Percentiles rank a stretch among this genome's conserved stretches.
phyloP scores from a whole-genome alignment of 2,888 invertebrate genomes.

The Acanthopleura granulata region DNA sequence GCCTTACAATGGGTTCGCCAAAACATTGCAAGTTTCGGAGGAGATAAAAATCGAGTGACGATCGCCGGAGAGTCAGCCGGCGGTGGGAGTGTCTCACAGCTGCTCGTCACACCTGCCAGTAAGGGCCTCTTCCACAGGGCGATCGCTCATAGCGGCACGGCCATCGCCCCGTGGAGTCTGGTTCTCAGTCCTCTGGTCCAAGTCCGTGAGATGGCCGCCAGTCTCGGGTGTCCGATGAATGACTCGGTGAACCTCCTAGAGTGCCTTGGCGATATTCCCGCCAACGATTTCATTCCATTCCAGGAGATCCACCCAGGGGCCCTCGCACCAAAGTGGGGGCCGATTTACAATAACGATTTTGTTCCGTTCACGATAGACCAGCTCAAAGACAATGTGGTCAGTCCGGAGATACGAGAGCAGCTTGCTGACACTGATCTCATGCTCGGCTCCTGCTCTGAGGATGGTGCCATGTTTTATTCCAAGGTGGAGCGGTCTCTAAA shows the following conservation, averaged over 20 bases:
- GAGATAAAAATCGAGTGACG: not conserved
- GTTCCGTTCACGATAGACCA: not conserved
- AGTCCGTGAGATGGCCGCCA: not conserved
- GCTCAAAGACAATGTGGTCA: not conserved
- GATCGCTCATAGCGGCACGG: constrained; percentile 6
- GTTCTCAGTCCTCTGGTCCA: not conserved
- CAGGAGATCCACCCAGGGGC: not conserved
- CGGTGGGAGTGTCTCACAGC: not conserved
- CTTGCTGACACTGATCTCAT: not conserved
- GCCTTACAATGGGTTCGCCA: not conserved
- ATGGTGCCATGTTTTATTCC: not conserved
- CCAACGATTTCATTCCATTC: not conserved
- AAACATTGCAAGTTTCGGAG: not conserved
- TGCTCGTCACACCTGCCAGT: not conserved
- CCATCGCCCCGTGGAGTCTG: not conserved
- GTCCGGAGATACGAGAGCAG: not conserved
- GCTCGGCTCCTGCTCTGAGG: not conserved
- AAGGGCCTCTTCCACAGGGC: constrained; percentile 13
- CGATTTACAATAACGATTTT: not conserved
- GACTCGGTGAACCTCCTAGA: not conserved
- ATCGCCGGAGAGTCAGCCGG: constrained; percentile 9
- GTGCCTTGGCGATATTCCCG: not conserved
- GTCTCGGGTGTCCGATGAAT: not conserved
- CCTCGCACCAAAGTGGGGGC: not conserved
- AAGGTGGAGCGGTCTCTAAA: not conserved